A percentile compares a stretch with the other conserved stretches of the same genome.
phyloP scores from a whole-genome alignment of 2,888 invertebrate genomes.

The Erebia epiphron region DNA sequence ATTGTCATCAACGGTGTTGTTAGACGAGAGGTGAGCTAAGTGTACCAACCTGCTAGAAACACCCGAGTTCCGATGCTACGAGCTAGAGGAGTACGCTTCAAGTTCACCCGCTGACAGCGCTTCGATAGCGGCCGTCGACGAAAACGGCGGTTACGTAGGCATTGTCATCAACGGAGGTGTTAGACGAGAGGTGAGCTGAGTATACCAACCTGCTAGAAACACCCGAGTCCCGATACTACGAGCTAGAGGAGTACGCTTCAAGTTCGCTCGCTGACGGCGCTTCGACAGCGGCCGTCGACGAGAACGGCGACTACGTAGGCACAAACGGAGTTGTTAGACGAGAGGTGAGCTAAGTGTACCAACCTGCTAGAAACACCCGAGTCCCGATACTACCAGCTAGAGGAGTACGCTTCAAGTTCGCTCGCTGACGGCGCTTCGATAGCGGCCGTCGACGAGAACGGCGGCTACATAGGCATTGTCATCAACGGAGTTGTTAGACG shows the following conservation, averaged over 20 bases:
- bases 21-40: conserved; percentile 56
- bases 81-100: conserved; percentile 85
- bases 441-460: too few relatives aligned
- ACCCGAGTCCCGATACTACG: conserved; percentile 82
- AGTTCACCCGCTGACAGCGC: conserved; percentile 82
- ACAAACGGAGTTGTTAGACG: conserved; percentile 76
- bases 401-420: too few relatives aligned
- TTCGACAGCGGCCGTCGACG: conserved; percentile 85
- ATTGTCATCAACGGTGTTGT: conserved; percentile 80
- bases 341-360: conserved; percentile 56
- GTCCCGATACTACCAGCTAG: too few relatives aligned
- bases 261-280: conserved; percentile 83
- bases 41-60: not conserved
- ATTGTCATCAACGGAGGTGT: conserved; percentile 80
- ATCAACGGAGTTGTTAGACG: too few relatives aligned
- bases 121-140: conserved; percentile 85
- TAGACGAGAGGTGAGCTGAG: conserved; percentile 55
- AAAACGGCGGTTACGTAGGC: conserved; percentile 83
- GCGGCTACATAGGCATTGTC: too few relatives aligned
- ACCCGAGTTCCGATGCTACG: conserved; percentile 46
- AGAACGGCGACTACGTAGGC: conserved; percentile 83
- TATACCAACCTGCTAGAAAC: conserved; percentile 63
- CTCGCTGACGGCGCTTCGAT: too few relatives aligned
- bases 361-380: too few relatives aligned
- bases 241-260: conserved; percentile 85